phyloP scores from a whole-genome alignment of 2,888 invertebrate species.

The Microdon myrmicae region DNA sequence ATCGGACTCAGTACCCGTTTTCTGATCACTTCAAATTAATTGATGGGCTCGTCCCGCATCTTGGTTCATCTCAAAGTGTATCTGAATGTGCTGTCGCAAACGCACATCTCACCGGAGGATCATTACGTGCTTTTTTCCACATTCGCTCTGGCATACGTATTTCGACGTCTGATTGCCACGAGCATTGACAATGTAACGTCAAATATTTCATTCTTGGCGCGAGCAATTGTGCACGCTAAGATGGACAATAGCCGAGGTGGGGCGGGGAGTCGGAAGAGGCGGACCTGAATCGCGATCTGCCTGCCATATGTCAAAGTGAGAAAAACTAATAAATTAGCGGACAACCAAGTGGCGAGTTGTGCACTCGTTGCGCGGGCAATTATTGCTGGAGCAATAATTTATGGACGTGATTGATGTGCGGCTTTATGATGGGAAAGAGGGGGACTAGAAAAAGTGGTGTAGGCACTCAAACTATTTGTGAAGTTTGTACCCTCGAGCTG shows the following conservation, averaged over 20 bases:
- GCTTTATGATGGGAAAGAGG: too few relatives aligned
- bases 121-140: not conserved
- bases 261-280: not conserved
- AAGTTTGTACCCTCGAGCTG: too few relatives aligned
- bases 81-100: not conserved
- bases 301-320: constrained; percentile 41
- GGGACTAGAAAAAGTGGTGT: too few relatives aligned
- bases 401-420: constrained; percentile 23
- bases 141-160: constrained; percentile 22
- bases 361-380: constrained; percentile 12
- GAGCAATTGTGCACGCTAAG: constrained; percentile 36
- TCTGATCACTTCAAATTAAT: constrained; percentile 20
- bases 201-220: constrained; percentile 44
- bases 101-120: constrained; percentile 20
- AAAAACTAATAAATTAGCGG: constrained; percentile 51
- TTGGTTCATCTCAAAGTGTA: constrained; percentile 4
- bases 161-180: constrained; percentile 41
- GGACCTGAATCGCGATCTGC: not conserved
- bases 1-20: constrained; percentile 39
- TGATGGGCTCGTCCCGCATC: constrained; percentile 12
- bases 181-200: constrained; percentile 37
- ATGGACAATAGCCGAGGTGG: constrained; percentile 19
- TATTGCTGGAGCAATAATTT: constrained; percentile 26
- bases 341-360: constrained; percentile 15
- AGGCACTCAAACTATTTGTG: too few relatives aligned